Percentiles rank a stretch among this genome's conserved stretches.
Evolutionary conservation across 1,140 invertebrate genomes (phyloP).

Genomic region (Drosophila setifemur): DNA sequence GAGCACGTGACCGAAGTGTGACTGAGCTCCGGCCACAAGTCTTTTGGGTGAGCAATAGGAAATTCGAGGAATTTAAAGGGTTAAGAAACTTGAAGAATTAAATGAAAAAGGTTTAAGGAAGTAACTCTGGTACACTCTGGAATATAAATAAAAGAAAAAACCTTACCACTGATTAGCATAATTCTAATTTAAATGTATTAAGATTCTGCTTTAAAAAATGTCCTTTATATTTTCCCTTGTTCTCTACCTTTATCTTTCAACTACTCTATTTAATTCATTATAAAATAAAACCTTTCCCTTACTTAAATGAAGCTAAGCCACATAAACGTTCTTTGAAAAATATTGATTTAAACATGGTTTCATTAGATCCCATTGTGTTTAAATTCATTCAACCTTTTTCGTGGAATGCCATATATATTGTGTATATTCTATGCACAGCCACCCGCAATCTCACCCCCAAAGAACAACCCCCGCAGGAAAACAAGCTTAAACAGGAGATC

Average conservation of each 20-base stretch:
- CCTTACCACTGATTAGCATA: too few relatives aligned
- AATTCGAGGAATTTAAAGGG: not conserved
- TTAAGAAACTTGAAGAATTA: not conserved
- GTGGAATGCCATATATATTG: constrained; percentile 18
- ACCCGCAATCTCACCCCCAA: constrained; percentile 14
- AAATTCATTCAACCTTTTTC: constrained; percentile 2
- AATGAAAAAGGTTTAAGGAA: not conserved
- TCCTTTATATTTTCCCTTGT: too few relatives aligned
- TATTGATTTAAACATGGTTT: not conserved
- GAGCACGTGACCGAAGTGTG: constrained; percentile 73
- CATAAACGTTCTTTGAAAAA: too few relatives aligned
- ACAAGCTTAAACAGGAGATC: constrained; percentile 17
- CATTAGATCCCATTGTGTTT: constrained; percentile 6
- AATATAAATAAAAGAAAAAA: too few relatives aligned
- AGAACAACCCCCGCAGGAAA: constrained; percentile 14
- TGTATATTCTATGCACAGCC: constrained; percentile 1
- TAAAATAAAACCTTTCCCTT: too few relatives aligned
- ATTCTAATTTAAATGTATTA: too few relatives aligned
- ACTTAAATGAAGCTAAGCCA: too few relatives aligned
- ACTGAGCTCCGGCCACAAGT: not conserved
- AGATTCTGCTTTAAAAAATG: too few relatives aligned
- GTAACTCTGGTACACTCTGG: too few relatives aligned
- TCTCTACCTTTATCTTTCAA: too few relatives aligned
- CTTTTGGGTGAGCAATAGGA: not conserved
- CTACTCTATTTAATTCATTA: too few relatives aligned